Evolutionary conservation across 2,113 vertebrate genomes (phyloP), one percentile per base, ranked within the genome.

Genomic region (Phasianus colchicus): DNA sequence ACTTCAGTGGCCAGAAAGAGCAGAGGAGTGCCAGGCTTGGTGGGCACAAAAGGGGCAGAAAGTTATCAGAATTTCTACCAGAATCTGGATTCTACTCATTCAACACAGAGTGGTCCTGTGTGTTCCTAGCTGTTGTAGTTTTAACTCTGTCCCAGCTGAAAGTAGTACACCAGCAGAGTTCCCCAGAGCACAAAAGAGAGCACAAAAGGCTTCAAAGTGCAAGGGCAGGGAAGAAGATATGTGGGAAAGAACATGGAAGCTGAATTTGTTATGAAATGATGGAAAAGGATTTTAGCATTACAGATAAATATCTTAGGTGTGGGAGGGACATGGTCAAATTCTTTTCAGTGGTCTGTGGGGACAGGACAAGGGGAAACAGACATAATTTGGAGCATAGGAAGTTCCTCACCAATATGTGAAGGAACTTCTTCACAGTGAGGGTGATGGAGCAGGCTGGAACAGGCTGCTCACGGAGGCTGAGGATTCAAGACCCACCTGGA

Each of bases 111-210:
- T 32, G 8, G 32, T 38, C 38, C 18, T 11, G 11, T 55, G 25
- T 3, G 1, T 82, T 6, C 5, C 13, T 30, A 42, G 55, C 55
- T 20, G 32, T 58, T 58, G 18, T n/a, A 20, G 32, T n/a, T 58
- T 30, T 58, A 58, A 20, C 19, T 58, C 19, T 58, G 7, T n/a
- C 55, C 32, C 32, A 12, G 32, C 18, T n/a, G 11, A 58, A n/a
- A n/a, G 29, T 19, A 32, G 30, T 29, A 57, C 30, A 32, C 16
- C 55, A 32, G 27, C 1, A 0, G 14, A 30, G 10, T 36, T 87
- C 15, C 14, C 11, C 2, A 7, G 11, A 22, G 25, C 29, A 65
- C 1, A 3, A 67, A 75, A 0, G 1, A 66, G 88, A 72, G 11
- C 54, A 70, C 13, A 22, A 67, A 73, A 38, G 13, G 77, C 64